Conservation (phyloP, 1,140 invertebrate genomes). For the Drusus annulatus region DNA sequence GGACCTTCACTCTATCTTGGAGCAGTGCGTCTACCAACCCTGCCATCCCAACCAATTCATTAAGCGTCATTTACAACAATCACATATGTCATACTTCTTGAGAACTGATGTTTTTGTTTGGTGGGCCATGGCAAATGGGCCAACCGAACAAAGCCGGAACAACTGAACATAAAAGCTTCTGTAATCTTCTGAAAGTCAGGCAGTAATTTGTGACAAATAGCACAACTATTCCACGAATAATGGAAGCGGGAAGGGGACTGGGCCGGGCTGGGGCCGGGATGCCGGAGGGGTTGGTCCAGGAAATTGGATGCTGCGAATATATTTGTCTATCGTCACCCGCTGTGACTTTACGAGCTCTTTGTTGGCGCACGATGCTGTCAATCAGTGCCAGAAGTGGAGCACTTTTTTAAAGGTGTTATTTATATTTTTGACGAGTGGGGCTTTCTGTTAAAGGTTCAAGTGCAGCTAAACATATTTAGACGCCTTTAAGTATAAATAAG, state of each 20-base stretch:
- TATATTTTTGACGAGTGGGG: no score
- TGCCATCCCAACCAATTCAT: no score
- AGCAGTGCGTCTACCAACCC: no score
- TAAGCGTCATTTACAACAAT: no score
- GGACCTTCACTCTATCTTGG: no score
- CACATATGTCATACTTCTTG: no score
- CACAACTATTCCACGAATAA: not conserved
- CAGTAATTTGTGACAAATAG: conserved; percentile 39
- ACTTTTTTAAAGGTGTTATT: conserved; percentile 7
- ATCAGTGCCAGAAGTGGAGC: conserved; percentile 3
- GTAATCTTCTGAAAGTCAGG: conserved; percentile 16
- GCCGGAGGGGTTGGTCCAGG: conserved; percentile 1
- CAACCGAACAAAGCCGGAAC: not conserved
- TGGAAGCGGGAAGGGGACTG: not conserved
- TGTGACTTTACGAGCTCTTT: conserved; percentile 50
- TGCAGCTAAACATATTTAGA: no score
- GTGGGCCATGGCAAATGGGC: not conserved
- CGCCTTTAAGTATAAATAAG: no score
- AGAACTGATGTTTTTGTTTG: no score
- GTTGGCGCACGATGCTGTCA: conserved; percentile 45
- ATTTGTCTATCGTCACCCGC: conserved; percentile 55
- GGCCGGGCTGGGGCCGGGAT: no score
- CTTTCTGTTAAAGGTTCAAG: no score
- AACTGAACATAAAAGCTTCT: no score
- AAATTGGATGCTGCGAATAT: conserved; percentile 57